Base-by-base conservation (phyloP, 2,113 vertebrate species). In the Athene noctua region DNA sequence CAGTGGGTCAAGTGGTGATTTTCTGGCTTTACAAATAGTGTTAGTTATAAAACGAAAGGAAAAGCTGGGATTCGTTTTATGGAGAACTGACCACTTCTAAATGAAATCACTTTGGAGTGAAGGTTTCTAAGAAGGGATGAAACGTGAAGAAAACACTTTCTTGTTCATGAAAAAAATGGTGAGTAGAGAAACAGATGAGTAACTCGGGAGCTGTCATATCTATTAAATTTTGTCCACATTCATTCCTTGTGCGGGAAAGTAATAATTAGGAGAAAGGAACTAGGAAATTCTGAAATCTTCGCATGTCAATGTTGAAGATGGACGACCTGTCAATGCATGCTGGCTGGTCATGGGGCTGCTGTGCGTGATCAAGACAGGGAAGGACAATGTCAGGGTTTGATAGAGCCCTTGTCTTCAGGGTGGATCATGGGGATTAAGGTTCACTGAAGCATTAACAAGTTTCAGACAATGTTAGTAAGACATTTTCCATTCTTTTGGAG, bases 241-340 rank as follows among this genome's bases (percentile, higher is more conserved):
- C 20, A 6, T 61, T 72, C 47, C 11, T 8, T 61, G 7, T 23
- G 7, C 22, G 38, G 44, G 36, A 57, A 67, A 42, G n/a, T 54
- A 65, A 21, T 58, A 62, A 65, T 68, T 75, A 9, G 32, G n/a
- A 63, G 58, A 46, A 57, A 52, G 15, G 18, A 30, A 49, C 34
- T 8, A 32, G 11, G 7, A 58, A 30, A 47, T 8, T 47, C 54
- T 22, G 51, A 81, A 71, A 34, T 74, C 25, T 90, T 30, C 30
- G 12, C 23, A 11, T 18, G 12, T 49, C 34, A 16, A 0, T 57
- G 34, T 13, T 54, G 72, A 80, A 71, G 77, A 46, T 20, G 10
- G 21, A 29, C 57, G 67, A 46, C 15, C 21, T 42, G 40, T 30
- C 47, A 27, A 0, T 46, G 8, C 6, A 2, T 3, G 5, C 40